phyloP scores from a whole-genome alignment of 2,888 invertebrate species.

The Aelia acuminata region DNA sequence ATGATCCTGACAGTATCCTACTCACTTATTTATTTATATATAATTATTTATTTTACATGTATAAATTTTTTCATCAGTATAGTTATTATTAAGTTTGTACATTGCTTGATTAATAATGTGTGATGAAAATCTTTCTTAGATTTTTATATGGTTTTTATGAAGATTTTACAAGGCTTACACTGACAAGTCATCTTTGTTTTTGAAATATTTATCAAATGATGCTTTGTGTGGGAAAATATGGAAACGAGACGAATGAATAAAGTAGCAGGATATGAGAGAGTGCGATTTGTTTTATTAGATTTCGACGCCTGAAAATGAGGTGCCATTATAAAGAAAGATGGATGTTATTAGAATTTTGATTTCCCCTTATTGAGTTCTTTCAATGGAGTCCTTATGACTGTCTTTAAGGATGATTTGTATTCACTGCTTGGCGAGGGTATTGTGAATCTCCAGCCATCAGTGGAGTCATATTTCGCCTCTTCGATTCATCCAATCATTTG shows the following conservation, averaged over 20 bases:
- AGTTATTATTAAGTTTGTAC: no score
- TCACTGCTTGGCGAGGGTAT: neutral
- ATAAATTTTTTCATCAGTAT: no score
- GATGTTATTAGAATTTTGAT: slow-evolving; percentile 40
- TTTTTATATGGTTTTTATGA: no score
- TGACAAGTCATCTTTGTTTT: no score
- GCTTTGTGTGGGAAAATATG: neutral
- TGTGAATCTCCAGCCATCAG: neutral
- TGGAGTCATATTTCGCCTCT: neutral
- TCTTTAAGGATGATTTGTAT: slow-evolving; percentile 50
- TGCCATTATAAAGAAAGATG: slow-evolving; percentile 26
- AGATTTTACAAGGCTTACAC: no score
- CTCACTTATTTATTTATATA: no score
- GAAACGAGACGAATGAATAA: neutral
- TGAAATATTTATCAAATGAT: neutral
- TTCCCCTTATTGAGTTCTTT: slow-evolving; percentile 39
- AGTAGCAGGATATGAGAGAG: neutral
- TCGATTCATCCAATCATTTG: neutral
- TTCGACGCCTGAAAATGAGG: neutral
- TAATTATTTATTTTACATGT: no score
- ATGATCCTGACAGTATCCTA: no score
- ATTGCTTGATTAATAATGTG: no score
- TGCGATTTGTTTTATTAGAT: neutral
- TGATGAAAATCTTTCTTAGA: no score
- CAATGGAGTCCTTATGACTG: slow-evolving; percentile 10